Evolutionary conservation across 2,888 invertebrate genomes (phyloP).

Genomic region (Meteorus cinctellus): DNA sequence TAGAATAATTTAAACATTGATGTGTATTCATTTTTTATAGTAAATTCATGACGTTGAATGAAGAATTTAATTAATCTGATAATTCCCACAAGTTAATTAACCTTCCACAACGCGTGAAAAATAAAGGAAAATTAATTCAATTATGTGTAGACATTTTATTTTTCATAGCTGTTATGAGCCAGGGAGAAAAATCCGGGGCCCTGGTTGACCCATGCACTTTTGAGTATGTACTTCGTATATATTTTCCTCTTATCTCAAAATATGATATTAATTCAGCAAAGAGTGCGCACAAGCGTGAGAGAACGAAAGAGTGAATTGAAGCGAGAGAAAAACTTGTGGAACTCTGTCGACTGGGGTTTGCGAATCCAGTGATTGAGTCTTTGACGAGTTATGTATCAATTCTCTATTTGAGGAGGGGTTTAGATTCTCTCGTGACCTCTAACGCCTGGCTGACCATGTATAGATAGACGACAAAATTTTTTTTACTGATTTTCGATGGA

Average conservation of each 20-base stretch:
- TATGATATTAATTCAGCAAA: slow-evolving; percentile 45
- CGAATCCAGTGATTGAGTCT: slow-evolving; percentile 45
- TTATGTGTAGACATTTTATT: slow-evolving; percentile 30
- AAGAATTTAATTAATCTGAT: slow-evolving; percentile 24
- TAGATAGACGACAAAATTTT: slow-evolving; percentile 33
- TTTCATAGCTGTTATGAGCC: slow-evolving; percentile 21
- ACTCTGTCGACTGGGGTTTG: slow-evolving; percentile 52
- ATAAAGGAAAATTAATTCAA: slow-evolving; percentile 32
- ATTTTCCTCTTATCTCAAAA: slow-evolving; percentile 44
- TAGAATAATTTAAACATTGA: too few relatives aligned
- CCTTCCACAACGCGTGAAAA: slow-evolving; percentile 7
- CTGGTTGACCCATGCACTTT: slow-evolving; percentile 38
- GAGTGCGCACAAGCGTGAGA: slow-evolving; percentile 19
- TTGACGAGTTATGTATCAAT: slow-evolving; percentile 27
- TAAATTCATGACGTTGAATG: neutral
- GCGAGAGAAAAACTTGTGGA: slow-evolving; percentile 33
- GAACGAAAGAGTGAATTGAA: slow-evolving; percentile 14
- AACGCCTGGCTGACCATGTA: slow-evolving; percentile 33
- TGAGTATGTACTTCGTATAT: slow-evolving; percentile 40
- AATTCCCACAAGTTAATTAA: slow-evolving; percentile 38
- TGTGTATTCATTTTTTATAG: too few relatives aligned
- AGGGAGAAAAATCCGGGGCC: slow-evolving; percentile 42
- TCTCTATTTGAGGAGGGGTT: slow-evolving; percentile 36
- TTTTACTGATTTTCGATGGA: slow-evolving; percentile 48
- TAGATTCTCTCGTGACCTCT: slow-evolving; percentile 42